Evolutionary conservation across 1,140 invertebrate species (phyloP), one percentile per base, ranked within the genome.

Genomic region (Polypedilum pembai): DNA sequence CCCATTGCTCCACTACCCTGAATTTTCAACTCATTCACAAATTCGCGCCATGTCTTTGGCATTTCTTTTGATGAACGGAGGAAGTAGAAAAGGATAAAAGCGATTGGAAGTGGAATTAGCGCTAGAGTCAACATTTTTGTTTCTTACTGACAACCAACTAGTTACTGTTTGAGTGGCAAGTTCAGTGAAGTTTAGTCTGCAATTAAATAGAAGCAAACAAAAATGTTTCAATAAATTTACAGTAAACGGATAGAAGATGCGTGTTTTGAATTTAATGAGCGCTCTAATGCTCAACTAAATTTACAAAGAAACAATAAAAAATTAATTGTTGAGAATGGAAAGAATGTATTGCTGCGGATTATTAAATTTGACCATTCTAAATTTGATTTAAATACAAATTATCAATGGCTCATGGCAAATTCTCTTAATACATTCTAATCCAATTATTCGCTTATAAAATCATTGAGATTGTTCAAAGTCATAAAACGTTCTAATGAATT

Each of bases 1-100:
- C 82, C 84, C 45, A 81, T 79, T 1, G 82, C 79, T 12, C 86
- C 88, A 8, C 87, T 65, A 45, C 83, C 77, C 78, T 88, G 85
- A 77, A 86, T 88, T 10, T 84, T 79, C 40, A 87, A 77, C 73
- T 86, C 82, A 41, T 78, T 84, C 77, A 83, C 83, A 75, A 83
- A 81, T 77, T 85, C 84, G 41, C 78, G 78, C 81, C 81, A 82
- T 8, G 77, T 78, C 56, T 80, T 81, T 33, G 81, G 81, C 56
- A 80, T 77, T 63, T 79, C 79, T 75, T 82, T 82, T 12, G 81
- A 80, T 8, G 81, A 81, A 75, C 80, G 80, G 8, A 77, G 77
- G 73, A 82, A 80, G 24, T 80, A 76, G 56, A 82, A 81, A 7
- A 73, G 78, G n/a, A 75, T 0, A 18, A 75, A 74, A 3, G 17